Base-by-base conservation (phyloP, 2,113 vertebrate genomes). In the Morone saxatilis region DNA sequence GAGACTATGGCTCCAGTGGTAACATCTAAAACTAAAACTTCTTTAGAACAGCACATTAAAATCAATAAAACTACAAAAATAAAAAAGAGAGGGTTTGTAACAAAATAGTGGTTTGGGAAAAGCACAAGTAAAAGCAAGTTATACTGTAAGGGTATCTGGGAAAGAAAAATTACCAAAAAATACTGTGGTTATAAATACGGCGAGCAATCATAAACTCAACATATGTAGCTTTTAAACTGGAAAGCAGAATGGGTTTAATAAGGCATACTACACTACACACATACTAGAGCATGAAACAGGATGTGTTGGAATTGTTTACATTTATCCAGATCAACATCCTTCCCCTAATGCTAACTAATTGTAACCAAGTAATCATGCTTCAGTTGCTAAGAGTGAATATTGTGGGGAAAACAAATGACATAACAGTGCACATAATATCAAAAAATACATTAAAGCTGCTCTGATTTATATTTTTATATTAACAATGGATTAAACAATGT, bases 71-170 rank as follows among this genome's bases (percentile, higher is more conserved):
- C 1, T 31, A 9, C 12, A 43, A 76, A 45, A 78, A 71, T 19
- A 59, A 36, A 0, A 38, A 45, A 38, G 36, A 1, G 2, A 2
- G 0, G 0, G 13, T 57, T 66, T 62, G 25, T 14, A 54, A 63
- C 60, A 76, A 68, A 80, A 85, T 1, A 56, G 11, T 65, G 50
- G 22, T 78, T 75, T 76, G 50, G 54, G 63, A 57, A 16, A 40
- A 71, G 17, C 31, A 63, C 25, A 51, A n/a, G 50, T 62, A 14
- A 50, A 65, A 48, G 31, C 4, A 16, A 53, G 61, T 76, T 68
- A 20, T 25, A 17, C 59, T 25, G 19, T 16, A 16, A 43, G 10
- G n/a, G 40, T 40, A 41, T 40, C 22, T n/a, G 9, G 31, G 41
- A 43, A 61, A 22, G 4, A 38, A 71, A 47, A 67, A 47, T 3